Conservation (phyloP, 2,888 invertebrate species). For the Parasteatoda lunata region DNA sequence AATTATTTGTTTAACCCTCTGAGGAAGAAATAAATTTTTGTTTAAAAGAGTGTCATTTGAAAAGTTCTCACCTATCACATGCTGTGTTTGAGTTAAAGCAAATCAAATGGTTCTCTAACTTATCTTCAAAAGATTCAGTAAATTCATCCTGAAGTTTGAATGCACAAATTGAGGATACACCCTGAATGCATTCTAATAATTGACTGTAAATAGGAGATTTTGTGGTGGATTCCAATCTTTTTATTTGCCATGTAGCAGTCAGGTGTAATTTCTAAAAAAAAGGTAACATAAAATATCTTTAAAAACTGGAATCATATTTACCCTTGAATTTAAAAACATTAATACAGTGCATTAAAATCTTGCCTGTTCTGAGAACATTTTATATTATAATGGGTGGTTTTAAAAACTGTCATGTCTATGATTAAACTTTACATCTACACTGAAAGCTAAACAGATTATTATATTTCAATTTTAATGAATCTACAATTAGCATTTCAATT, state of each 20-base stretch:
- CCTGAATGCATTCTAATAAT: conserved; percentile 76
- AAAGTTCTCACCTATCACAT: conserved; percentile 42
- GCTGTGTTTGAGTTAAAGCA: conserved; percentile 27
- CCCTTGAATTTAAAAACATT: neutral
- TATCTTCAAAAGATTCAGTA: conserved; percentile 40
- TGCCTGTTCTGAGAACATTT: too few relatives aligned
- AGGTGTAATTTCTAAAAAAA: conserved; percentile 76
- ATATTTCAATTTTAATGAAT: neutral
- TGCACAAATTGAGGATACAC: conserved; percentile 73
- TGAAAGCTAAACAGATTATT: neutral
- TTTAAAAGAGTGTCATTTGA: too few relatives aligned
- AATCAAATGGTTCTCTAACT: conserved; percentile 71
- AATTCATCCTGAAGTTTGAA: conserved; percentile 61
- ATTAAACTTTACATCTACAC: neutral
- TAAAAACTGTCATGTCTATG: neutral
- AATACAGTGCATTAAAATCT: too few relatives aligned
- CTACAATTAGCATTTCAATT: too few relatives aligned
- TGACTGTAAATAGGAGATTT: conserved; percentile 77
- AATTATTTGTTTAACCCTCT: too few relatives aligned
- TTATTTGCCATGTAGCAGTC: conserved; percentile 76
- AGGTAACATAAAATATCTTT: neutral
- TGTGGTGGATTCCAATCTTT: conserved; percentile 75
- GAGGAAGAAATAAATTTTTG: too few relatives aligned
- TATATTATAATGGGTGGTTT: too few relatives aligned
- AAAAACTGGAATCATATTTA: neutral